A percentile compares a stretch with the other conserved stretches of the same genome.
Conservation (phyloP, 2,797 vertebrate species). For the Scleropages formosus region DNA sequence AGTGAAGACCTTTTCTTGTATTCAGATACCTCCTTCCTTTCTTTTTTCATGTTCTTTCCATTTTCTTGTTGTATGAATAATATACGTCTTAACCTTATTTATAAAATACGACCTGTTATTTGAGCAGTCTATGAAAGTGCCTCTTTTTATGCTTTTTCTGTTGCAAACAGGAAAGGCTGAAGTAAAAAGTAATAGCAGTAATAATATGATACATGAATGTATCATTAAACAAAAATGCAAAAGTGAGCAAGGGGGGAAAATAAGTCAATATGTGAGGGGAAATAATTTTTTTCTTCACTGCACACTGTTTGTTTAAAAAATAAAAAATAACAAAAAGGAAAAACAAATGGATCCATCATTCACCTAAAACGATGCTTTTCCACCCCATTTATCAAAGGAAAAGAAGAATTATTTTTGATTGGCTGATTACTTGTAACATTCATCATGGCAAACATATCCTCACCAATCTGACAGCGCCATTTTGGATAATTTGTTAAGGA, state of each 20-base stretch:
- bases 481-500: constrained; percentile 94
- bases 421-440: constrained; percentile 84
- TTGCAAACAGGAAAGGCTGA: too few relatives aligned
- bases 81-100: too few relatives aligned
- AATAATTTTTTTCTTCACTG: constrained; percentile 60
- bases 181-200: too few relatives aligned
- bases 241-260: constrained; percentile 9
- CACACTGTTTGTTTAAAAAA: constrained; percentile 66
- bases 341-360: constrained; percentile 75
- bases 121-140: too few relatives aligned
- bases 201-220: background rate
- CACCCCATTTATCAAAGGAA: constrained; percentile 75
- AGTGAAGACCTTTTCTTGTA: too few relatives aligned
- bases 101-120: too few relatives aligned
- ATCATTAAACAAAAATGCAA: constrained; percentile 6
- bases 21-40: too few relatives aligned
- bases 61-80: too few relatives aligned
- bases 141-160: too few relatives aligned
- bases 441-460: constrained; percentile 81
- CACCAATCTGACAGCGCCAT: constrained; percentile 86
- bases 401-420: constrained; percentile 85
- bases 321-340: constrained; percentile 54
- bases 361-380: constrained; percentile 68
- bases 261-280: constrained; percentile 38
- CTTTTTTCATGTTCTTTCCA: too few relatives aligned